phyloP scores from a whole-genome alignment of 2,113 vertebrate genomes.

The Rhinichthys klamathensis region DNA sequence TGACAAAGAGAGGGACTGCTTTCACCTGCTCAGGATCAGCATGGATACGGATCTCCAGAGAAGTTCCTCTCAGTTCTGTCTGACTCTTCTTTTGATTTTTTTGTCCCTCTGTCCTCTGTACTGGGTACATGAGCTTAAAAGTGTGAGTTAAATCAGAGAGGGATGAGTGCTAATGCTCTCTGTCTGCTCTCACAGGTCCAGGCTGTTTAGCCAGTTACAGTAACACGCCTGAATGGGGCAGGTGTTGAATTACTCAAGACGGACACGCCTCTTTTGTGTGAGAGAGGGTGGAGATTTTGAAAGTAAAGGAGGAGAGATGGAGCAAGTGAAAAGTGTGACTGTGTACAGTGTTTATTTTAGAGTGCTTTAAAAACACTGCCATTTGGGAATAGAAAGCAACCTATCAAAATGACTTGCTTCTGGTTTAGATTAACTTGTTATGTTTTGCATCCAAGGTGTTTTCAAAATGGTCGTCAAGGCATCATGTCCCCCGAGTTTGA shows the following conservation, averaged over 20 bases:
- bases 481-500: background rate
- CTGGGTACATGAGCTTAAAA: slow-evolving; percentile 10
- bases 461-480: background rate
- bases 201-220: slow-evolving; percentile 86
- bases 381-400: background rate
- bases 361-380: background rate
- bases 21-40: slow-evolving; percentile 36
- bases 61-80: background rate
- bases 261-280: slow-evolving; percentile 78
- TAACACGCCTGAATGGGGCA: slow-evolving; percentile 78
- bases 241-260: slow-evolving; percentile 87
- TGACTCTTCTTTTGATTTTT: background rate
- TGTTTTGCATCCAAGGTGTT: slow-evolving; percentile 18
- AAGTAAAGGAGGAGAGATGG: slow-evolving; percentile 26
- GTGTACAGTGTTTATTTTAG: slow-evolving; percentile 21
- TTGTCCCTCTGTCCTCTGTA: slow-evolving; percentile 43
- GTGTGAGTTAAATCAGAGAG: slow-evolving; percentile 52
- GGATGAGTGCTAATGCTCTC: slow-evolving; percentile 53
- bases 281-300: slow-evolving; percentile 20
- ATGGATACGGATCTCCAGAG: slow-evolving; percentile 33
- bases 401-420: background rate
- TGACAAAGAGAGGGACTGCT: slow-evolving; percentile 5
- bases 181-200: slow-evolving; percentile 71
- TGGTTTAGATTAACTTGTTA: background rate
- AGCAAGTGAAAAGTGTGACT: background rate